Evolutionary conservation across 2,888 invertebrate genomes (phyloP), one percentile per base, ranked within the genome.

Genomic region (Asteroscopus sphinx): DNA sequence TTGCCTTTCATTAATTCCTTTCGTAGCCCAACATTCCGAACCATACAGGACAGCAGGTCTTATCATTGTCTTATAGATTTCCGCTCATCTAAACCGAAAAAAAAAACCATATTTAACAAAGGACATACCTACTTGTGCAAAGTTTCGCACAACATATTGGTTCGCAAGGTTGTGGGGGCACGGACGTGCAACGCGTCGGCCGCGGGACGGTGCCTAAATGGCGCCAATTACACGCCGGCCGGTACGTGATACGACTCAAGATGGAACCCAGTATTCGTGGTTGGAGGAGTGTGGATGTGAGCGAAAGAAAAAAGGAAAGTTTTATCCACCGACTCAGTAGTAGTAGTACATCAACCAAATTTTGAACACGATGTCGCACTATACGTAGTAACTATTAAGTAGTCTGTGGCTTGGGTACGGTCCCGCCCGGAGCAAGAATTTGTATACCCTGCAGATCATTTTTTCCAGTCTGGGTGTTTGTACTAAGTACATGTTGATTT

Each of bases 141-240:
- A 69, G 48, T 77, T 59, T 61, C 75, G 63, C 68, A 60, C 69
- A 68, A 75, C 60, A 77, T 78, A 76, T 84, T 82, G 85, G 75
- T 47, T 64, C 40, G 54, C 53, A 53, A 74, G 67, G 73, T 63
- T 73, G 80, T 44, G 51, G 53, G 64, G 64, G 46, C 62, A 58
- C 42, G 41, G 41, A 77, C 79, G 79, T 63, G 79, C 72, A 77
- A 52, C 48, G 51, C 80, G 80, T 60, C 79, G 87, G 85, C 82
- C 84, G 76, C 80, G 81, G 85, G 86, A 83, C 86, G 86, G 88
- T 89, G 55, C 71, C 45, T 64, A 91, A 92, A 93, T 89, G 90
- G 91, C 83, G 86, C 89, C 93, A 94, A 93, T 93, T 93, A 93
- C 92, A 86, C 83, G 82, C 85, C 88, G 90, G 86, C 89, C 90